A percentile compares a stretch with the other conserved stretches of the same genome.
Conservation (phyloP, 92 coral and sea anemone species). For the Porites lobata region DNA sequence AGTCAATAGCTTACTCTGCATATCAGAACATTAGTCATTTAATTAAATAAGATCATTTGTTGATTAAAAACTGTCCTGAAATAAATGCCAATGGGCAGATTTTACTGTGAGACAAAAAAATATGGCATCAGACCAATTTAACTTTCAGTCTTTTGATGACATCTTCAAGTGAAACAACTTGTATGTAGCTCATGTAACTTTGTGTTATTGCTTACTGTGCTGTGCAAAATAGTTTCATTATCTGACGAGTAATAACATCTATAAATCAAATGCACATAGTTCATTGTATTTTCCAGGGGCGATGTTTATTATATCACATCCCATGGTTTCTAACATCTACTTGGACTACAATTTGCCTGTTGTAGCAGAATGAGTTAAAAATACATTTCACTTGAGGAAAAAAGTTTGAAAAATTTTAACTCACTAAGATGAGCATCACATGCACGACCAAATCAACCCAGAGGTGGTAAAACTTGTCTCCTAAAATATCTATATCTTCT, state of each 20-base stretch:
- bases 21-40: not conserved
- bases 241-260: too few relatives aligned
- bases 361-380: not conserved
- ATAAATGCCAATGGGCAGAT: too few relatives aligned
- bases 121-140: not conserved
- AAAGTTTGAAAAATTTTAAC: not conserved
- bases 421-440: not conserved
- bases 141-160: not conserved
- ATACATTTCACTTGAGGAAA: not conserved
- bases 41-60: too few relatives aligned
- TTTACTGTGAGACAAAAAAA: too few relatives aligned
- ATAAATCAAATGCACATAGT: too few relatives aligned
- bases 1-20: not conserved
- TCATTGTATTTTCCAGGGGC: not conserved
- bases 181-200: not conserved
- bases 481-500: not conserved
- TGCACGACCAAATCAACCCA: not conserved
- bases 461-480: too few relatives aligned
- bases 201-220: not conserved
- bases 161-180: not conserved
- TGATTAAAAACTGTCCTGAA: too few relatives aligned
- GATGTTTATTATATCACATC: not conserved
- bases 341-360: not conserved
- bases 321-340: not conserved
- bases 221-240: not conserved